Base-by-base conservation (phyloP, 2,113 vertebrate genomes). In the Menidia beryllina region DNA sequence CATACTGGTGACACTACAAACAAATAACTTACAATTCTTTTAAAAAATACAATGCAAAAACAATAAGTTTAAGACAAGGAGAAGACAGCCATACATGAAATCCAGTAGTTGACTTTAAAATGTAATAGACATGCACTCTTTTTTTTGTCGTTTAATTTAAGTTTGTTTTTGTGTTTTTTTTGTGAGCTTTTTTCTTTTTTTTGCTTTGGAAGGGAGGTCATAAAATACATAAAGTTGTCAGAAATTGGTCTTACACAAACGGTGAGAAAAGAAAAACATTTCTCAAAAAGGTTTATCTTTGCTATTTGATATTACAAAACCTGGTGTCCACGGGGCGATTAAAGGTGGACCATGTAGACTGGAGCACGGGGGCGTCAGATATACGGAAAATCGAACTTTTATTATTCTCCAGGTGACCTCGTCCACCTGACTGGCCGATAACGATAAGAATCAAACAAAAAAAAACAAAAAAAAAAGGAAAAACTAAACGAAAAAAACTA, bases 401-500 rank as follows among this genome's bases (percentile, higher is more conserved):
- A 75, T 23, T 47, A 15, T 36, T 36, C 71, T 83, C 61, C 78
- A 76, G 54, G 75, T 54, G 63, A 82, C 72, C 83, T 79, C 69
- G 24, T 79, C 72, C 78, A 83, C 79, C 86, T 82, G 85, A 90
- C 87, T 90, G 90, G 87, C 88, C 89, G 76, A 78, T 89, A 91
- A 94, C 91, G n/a, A n/a, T n/a, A n/a, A n/a, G n/a, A n/a, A n/a
- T n/a, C n/a, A n/a, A n/a, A n/a, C n/a, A n/a, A n/a, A n/a, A n/a
- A n/a, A n/a, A n/a, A n/a, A n/a, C n/a, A n/a, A 91, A 91, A 92
- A 94, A 94, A n/a, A 30, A 61, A 61, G 12, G 50, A 48, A 51
- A 25, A 51, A 92, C 90, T n/a, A n/a, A n/a, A n/a, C n/a, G n/a
- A n/a, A 88, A 92, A 85, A 94, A 93, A 93, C 95, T 95, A 95